Evolutionary conservation across 1,140 invertebrate genomes (phyloP), one percentile per base, ranked within the genome.

Genomic region (Neodiprion virginianus): DNA sequence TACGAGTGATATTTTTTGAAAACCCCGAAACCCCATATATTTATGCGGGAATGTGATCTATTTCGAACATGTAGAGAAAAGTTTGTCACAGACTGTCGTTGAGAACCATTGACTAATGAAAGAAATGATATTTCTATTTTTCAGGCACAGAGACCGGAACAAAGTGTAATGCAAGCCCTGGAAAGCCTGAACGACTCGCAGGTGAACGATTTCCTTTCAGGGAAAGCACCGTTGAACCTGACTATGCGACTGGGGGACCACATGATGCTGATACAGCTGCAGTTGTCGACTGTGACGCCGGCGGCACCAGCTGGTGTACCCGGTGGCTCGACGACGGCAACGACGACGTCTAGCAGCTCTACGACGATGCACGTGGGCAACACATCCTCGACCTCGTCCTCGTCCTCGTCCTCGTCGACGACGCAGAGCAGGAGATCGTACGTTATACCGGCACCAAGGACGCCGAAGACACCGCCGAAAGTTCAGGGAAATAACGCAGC

Each of bases 251-350:
- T 98, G 12, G 96, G 96, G 28, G 96, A 98, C 85, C 96, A 98
- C 88, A 97, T 98, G 95, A 98, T 98, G 96, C 91, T 98, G 73
- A 97, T 98, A 74, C 96, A 98, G 86, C 89, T 98, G 61, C 96
- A 98, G 85, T 88, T 98, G 71, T 97, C 96, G 67, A 97, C 96
- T 12, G 93, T 96, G 4, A 91, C 91, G 12, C 90, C 85, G 11
- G 81, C 86, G n/a, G 79, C 83, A 17, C 81, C 82, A 8, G 77
- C 80, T 40, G 23, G 70, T 14, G 12, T 4, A 14, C 11, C 11
- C 11, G 11, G 76, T 50, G 11, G 72, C 75, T 12, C 65, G 69
- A 17, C 69, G 76, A 21, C 71, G 40, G 14, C 40, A 28, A 14
- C 71, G 48, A 9, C 71, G 23, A 12, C 8, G 71, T 53, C 71